Evolutionary conservation across 2,797 vertebrate genomes (phyloP), one percentile per base, ranked within the genome.

Genomic region (Basileuterus tristriatus): DNA sequence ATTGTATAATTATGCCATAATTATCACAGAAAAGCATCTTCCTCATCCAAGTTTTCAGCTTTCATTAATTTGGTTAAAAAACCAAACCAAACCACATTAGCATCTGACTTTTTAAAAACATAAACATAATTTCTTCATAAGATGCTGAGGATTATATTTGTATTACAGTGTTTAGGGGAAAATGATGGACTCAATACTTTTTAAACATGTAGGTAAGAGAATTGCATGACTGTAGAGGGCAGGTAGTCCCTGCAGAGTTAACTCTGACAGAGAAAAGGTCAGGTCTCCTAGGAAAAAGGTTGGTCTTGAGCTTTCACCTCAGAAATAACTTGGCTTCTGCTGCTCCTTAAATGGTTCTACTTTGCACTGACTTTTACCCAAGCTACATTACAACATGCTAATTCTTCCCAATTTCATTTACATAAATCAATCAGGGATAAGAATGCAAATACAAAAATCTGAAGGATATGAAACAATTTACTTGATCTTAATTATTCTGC

Each of bases 401-500:
- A 64, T 76, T 69, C 30, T 87, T 81, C 59, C 55, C 39, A 75
- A 81, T 92, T 22, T 16, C 2, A 62, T 64, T 86, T 43, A 32
- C 23, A 64, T 75, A 83, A 94, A 75, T n/a, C 32, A 78, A 32
- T 78, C n/a, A 87, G 4, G 17, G 20, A 76, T 41, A 78, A 92
- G 44, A 90, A 91, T 46, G n/a, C 12, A 87, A 90, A 77, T 29
- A 14, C 30, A 92, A 81, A 89, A 82, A 65, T 67, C 39, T 90
- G 10, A 92, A 65, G 34, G 14, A 65, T 69, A 72, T 55, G 47
- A 64, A 83, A 83, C 11, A 62, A 92, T 69, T 50, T 63, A 63
- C 26, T 83, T 68, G n/a, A 44, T 68, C 89, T 65, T 78, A 90
- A 34, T 59, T 90, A 55, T 69, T 90, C 65, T 93, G 86, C 43